Base-by-base conservation (phyloP, 2,888 invertebrate genomes). In the Drosophila cracens region DNA sequence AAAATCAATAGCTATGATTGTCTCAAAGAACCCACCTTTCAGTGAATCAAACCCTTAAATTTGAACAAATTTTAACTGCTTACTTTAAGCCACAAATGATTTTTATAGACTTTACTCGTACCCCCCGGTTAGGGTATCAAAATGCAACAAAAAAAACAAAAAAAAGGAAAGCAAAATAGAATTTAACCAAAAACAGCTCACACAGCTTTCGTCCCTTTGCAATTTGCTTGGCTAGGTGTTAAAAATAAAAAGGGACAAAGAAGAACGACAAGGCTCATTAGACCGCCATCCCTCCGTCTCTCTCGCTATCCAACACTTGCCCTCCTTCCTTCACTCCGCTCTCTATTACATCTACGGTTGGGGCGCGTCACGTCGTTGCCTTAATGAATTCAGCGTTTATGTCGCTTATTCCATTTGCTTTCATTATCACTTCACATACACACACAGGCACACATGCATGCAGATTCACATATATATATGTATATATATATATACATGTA, bases 361-460 rank as follows among this genome's bases (percentile, higher is more conserved):
- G 52, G 62, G 70, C 67, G 79, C 64, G 72, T 76, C 85, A 85
- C 88, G 85, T 86, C 77, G 83, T 87, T 83, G 76, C 70, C 70
- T 83, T 90, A 90, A 91, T 89, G 90, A 90, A 90, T 90, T 90
- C 90, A 90, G 82, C 90, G 87, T 90, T 91, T 91, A 90, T 90
- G 83, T 83, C 82, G 87, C 86, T 90, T 90, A 85, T 90, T 88
- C 87, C 85, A 83, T 90, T 84, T 79, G 79, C 80, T 83, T 90
- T 88, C 86, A 83, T 89, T 90, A 88, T 84, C 87, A 82, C 83
- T 54, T 59, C 64, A 68, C 56, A 68, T 34, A 60, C 68, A 65
- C 69, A 57, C 25, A 25, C 25, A 25, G 2, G 43, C 52, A 66
- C 52, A 54, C 38, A 62, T 33, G 21, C n/a, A 53, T 3, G 52